Conservation (phyloP, 2,113 vertebrate genomes). For the Coptodon bakossiorum region DNA sequence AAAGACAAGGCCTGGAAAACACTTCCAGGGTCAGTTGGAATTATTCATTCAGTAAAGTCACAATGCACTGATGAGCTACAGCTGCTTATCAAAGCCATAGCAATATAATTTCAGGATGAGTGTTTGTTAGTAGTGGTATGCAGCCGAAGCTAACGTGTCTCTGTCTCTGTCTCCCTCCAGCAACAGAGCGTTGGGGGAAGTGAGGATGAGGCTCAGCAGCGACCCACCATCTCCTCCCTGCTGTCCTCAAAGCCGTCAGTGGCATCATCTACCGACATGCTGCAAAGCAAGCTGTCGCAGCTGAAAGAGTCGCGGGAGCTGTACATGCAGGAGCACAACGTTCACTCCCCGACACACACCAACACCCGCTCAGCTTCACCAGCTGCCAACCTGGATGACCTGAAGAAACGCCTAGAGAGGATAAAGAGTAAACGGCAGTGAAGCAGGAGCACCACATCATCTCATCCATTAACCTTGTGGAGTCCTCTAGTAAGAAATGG, state of each 20-base stretch:
- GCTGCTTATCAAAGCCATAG: not conserved
- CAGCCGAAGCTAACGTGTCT: not conserved
- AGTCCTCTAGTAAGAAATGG: not conserved
- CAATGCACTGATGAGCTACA: not conserved
- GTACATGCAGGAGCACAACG: slow-evolving; percentile 87
- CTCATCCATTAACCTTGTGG: not conserved
- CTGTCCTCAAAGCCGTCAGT: slow-evolving; percentile 88
- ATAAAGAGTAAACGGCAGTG: slow-evolving; percentile 98
- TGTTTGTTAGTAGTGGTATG: not conserved
- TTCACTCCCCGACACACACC: slow-evolving; percentile 72
- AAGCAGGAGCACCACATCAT: not conserved
- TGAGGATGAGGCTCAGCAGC: slow-evolving; percentile 80
- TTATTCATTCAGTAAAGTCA: not conserved
- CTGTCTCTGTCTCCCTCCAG: not conserved
- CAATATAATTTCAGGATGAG: not conserved
- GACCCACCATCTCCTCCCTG: slow-evolving; percentile 77
- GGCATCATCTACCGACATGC: slow-evolving; percentile 96
- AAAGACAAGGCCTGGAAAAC: slow-evolving; percentile 92
- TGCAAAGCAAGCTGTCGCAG: slow-evolving; percentile 97
- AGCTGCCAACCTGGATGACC: slow-evolving; percentile 93
- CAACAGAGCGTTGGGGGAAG: slow-evolving; percentile 63
- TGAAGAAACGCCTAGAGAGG: slow-evolving; percentile 97
- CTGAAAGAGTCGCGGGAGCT: slow-evolving; percentile 94
- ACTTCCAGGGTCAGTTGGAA: slow-evolving; percentile 77
- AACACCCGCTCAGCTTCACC: slow-evolving; percentile 77